Conservation (phyloP, 1,140 invertebrate species). For the Leucophenga varia region DNA sequence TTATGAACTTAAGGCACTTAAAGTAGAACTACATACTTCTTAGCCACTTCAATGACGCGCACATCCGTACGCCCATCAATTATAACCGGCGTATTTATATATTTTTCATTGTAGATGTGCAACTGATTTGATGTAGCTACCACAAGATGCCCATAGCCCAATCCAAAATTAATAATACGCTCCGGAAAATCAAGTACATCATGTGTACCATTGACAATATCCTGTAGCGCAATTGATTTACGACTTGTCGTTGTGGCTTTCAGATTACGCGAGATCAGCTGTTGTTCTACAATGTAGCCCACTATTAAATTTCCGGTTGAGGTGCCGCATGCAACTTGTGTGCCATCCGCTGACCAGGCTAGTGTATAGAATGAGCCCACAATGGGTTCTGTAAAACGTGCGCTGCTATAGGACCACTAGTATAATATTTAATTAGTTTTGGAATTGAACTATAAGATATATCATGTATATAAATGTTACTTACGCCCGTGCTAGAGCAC, state of each 20-base stretch:
- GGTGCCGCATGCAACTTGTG: constrained; percentile 90
- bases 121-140: constrained; percentile 90
- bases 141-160: constrained; percentile 83
- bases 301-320: constrained; percentile 88
- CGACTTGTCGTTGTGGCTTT: constrained; percentile 77
- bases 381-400: constrained; percentile 72
- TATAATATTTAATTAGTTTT: constrained; percentile 3
- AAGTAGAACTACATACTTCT: constrained; percentile 70
- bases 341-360: constrained; percentile 93
- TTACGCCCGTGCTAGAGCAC: constrained; percentile 91
- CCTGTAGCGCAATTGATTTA: constrained; percentile 80
- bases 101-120: constrained; percentile 80
- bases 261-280: constrained; percentile 74
- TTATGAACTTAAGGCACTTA: no score
- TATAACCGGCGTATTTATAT: constrained; percentile 86
- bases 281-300: constrained; percentile 89
- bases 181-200: constrained; percentile 92
- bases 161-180: constrained; percentile 81
- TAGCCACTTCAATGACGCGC: constrained; percentile 74
- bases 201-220: constrained; percentile 79
- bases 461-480: no score
- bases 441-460: neutral
- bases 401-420: constrained; percentile 90
- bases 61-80: constrained; percentile 71
- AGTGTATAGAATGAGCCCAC: constrained; percentile 84